These are phyloP conservation scores for Trichonephila clavipes DNA, from an alignment of 1,140 invertebrate species.

Conservation along the genomic window DNA sequence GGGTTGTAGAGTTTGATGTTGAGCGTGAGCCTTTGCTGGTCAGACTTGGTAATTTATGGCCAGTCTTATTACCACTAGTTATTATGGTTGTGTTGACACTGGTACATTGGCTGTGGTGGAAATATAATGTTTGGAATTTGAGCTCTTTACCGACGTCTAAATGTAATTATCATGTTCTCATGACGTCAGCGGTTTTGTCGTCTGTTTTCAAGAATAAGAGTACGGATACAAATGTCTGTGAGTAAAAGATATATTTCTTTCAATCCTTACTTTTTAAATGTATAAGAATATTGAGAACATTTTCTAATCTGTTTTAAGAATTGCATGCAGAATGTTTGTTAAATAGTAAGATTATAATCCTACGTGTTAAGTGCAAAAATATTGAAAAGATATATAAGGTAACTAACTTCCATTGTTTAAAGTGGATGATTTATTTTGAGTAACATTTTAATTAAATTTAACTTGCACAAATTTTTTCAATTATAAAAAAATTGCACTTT, in stretches of 20 bases:
- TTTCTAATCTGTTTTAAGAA: too few species aligned
- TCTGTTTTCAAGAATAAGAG: constrained; percentile 52
- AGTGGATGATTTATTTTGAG: too few species aligned
- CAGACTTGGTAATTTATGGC: constrained; percentile 18
- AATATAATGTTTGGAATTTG: constrained; percentile 33
- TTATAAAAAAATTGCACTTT: too few species aligned
- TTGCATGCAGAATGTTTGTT: too few species aligned
- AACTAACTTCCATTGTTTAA: too few species aligned
- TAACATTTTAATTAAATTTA: too few species aligned
- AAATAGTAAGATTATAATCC: too few species aligned
- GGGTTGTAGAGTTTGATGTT: neutral
- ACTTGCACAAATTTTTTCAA: too few species aligned
- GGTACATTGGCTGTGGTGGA: constrained; percentile 60
- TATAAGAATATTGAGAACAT: too few species aligned
- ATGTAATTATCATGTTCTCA: constrained; percentile 37
- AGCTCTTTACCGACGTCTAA: constrained; percentile 35
- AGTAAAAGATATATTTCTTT: constrained; percentile 28
- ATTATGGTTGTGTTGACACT: constrained; percentile 6
- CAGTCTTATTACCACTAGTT: neutral
- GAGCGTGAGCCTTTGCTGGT: neutral
- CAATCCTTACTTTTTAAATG: too few species aligned
- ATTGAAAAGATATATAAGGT: too few species aligned
- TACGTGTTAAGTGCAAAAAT: too few species aligned
- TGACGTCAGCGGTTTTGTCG: neutral
- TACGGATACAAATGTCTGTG: constrained; percentile 60